Evolutionary conservation across 2,888 invertebrate genomes (phyloP).

Genomic region (Orthonychiurus folsomi): DNA sequence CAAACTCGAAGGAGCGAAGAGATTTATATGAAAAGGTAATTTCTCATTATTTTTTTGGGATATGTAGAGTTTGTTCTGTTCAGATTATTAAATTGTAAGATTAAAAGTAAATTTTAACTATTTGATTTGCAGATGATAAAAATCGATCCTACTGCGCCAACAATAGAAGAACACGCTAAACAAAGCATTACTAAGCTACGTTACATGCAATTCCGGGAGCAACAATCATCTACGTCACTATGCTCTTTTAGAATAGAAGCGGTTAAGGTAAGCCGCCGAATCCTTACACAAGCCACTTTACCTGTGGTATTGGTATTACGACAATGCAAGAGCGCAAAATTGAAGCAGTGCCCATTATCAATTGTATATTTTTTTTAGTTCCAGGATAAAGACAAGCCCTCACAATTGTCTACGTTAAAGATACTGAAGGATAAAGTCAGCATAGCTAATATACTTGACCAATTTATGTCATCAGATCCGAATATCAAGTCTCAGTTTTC

Average conservation of each 20-base stretch:
- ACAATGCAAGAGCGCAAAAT: too few relatives aligned
- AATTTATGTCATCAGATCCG: conserved; percentile 16
- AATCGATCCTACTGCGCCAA: conserved; percentile 78
- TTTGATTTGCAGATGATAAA: conserved; percentile 84
- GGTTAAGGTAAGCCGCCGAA: conserved; percentile 65
- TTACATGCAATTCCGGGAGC: conserved; percentile 93
- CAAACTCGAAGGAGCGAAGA: conserved; percentile 67
- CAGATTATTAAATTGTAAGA: too few relatives aligned
- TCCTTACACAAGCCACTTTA: too few relatives aligned
- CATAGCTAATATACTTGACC: conserved; percentile 21
- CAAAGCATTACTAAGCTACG: conserved; percentile 88
- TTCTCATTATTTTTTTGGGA: neutral
- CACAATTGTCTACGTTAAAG: neutral
- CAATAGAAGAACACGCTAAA: conserved; percentile 65
- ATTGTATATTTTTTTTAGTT: neutral
- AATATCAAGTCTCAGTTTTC: conserved; percentile 56
- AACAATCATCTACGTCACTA: conserved; percentile 81
- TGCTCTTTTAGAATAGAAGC: conserved; percentile 95
- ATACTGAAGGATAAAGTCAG: conserved; percentile 16
- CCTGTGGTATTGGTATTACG: too few relatives aligned
- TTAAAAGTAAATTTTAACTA: too few relatives aligned
- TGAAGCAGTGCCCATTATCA: neutral
- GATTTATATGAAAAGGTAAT: conserved; percentile 79
- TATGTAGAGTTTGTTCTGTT: too few relatives aligned
- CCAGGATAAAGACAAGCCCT: neutral